These are phyloP conservation scores for Centropyge bicolor DNA, from an alignment of 2,797 vertebrate species.

Conservation along the genomic window DNA sequence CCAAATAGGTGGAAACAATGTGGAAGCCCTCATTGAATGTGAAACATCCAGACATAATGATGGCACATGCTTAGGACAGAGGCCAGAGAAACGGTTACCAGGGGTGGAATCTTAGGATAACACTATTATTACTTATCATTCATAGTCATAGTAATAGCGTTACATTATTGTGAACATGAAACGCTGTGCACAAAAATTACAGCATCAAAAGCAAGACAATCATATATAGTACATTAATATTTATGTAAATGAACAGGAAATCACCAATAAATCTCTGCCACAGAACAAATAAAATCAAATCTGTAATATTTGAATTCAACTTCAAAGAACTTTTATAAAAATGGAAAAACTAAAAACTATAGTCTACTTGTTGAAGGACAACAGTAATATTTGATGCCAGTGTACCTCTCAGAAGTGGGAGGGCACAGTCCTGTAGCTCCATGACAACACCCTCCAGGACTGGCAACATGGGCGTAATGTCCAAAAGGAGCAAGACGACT, in stretches of 20 bases:
- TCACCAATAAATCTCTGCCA: too few relatives aligned
- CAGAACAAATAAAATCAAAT: too few relatives aligned
- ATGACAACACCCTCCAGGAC: conserved; percentile 95
- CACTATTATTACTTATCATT: neutral
- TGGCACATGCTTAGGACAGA: neutral
- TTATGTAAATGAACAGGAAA: neutral
- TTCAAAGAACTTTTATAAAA: neutral
- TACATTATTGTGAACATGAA: neutral
- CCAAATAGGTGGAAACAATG: neutral
- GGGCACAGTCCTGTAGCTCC: conserved; percentile 97
- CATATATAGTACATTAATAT: too few relatives aligned
- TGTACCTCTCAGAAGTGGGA: conserved; percentile 95
- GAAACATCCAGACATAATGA: neutral
- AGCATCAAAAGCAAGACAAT: neutral
- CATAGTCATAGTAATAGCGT: too few relatives aligned
- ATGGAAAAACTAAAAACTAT: neutral
- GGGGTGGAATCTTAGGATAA: neutral
- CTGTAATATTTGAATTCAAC: too few relatives aligned
- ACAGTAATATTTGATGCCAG: neutral
- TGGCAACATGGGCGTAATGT: conserved; percentile 94
- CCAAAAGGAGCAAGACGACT: conserved; percentile 90
- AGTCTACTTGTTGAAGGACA: neutral
- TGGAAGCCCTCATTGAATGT: neutral
- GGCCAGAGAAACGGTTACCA: neutral
- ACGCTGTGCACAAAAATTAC: neutral